Conservation (phyloP, 2,113 vertebrate species). For the Emberiza fucata region DNA sequence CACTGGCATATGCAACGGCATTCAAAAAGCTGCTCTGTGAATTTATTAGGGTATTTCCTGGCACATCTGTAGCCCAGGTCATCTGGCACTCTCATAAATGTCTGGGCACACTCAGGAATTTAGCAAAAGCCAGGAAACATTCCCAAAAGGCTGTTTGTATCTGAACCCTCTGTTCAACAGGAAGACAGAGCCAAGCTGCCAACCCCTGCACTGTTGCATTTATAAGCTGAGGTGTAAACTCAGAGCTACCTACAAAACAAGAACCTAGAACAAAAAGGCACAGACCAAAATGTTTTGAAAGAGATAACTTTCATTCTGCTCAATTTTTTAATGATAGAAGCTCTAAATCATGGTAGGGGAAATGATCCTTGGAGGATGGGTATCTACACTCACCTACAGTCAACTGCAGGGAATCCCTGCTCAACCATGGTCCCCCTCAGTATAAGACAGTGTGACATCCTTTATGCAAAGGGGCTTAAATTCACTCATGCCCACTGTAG, state of each 20-base stretch:
- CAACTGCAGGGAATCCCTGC: not conserved
- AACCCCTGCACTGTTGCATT: not conserved
- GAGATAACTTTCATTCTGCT: not conserved
- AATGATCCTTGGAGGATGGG: not conserved
- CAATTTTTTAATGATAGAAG: not conserved
- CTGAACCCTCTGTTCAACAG: not conserved
- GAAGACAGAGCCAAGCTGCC: not conserved
- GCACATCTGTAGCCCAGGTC: not conserved
- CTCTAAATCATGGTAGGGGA: not conserved
- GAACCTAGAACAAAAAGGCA: not conserved
- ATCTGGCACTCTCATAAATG: not conserved
- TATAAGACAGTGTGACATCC: not conserved
- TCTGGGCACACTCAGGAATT: not conserved
- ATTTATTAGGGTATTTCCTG: not conserved
- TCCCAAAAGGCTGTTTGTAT: not conserved
- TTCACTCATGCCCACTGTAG: not conserved
- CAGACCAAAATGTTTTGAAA: not conserved
- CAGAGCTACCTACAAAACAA: not conserved
- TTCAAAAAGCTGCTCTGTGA: not conserved
- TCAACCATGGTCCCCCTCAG: not conserved
- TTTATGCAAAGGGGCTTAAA: not conserved
- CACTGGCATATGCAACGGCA: not conserved
- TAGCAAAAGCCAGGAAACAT: not conserved
- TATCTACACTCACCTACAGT: not conserved
- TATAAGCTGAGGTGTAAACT: not conserved